Evolutionary conservation across 2,113 vertebrate species (phyloP), one percentile per base, ranked within the genome.

Genomic region (Lampris incognitus): DNA sequence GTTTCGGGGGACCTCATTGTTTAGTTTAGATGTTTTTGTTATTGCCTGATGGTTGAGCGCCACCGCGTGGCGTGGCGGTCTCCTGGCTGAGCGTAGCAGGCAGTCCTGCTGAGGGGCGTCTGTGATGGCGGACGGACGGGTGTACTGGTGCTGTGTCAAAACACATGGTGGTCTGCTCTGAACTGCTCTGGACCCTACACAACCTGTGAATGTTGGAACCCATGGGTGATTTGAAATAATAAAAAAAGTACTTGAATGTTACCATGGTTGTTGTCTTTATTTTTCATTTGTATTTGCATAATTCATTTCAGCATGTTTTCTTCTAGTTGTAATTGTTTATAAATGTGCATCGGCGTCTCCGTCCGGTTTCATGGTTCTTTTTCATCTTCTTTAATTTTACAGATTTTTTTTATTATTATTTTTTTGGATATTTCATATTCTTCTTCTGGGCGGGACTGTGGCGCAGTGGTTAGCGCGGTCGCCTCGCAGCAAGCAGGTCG

Each of bases 231-330:
- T 64, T 59, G 42, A 80, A 86, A 87, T 84, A 91, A 86, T 88
- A 88, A 88, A 89, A 85, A 67, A 57, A 77, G 49, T 60, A 88
- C 73, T 89, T 88, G 82, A 89, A 86, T 55, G 40, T 82, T 67
- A 37, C 60, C 72, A 69, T 65, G 2, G 0, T 7, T 38, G n/a
- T 1, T 66, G 71, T n/a, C 69, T 64, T n/a, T 48, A 75, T 77
- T 38, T 49, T 1, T 6, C 63, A 2, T 62, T 38, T 1, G 66
- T 62, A 55, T 1, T 60, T 56, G 36, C 1, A 8, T 8, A 59
- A 36, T 2, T 59, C 7, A 36, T 39, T 24, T 59, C 11, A 3
- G 9, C 50, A 7, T n/a, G 5, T 2, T 37, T 63, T 58, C 5
- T 1, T 1, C n/a, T 55, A 24, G 0, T 9, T 6, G 5, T 51